These are phyloP conservation scores for Sphaerodactylus townsendi DNA, from an alignment of 2,113 vertebrate genomes.

Conservation along the genomic window DNA sequence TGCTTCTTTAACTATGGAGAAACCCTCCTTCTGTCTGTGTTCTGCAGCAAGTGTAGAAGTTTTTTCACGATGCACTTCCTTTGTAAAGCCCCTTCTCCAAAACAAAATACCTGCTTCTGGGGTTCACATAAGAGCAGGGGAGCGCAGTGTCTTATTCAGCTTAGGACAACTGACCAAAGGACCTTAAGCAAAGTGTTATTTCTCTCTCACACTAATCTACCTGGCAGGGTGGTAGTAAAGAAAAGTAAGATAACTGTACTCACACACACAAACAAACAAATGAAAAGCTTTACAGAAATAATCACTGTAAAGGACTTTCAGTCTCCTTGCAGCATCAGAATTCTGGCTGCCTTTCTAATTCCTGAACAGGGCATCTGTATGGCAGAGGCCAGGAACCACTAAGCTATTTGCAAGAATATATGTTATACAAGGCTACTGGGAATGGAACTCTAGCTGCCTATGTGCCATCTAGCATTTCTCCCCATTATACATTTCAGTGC, in stretches of 20 bases:
- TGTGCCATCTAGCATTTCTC: not conserved
- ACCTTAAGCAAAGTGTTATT: not conserved
- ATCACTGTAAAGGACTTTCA: not conserved
- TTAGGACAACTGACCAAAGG: not conserved
- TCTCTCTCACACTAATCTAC: not conserved
- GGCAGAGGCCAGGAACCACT: constrained; percentile 17
- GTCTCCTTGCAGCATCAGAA: not conserved
- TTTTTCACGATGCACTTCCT: too few relatives aligned
- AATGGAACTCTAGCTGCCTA: constrained; percentile 26
- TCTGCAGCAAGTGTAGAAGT: not conserved
- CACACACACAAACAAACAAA: not conserved
- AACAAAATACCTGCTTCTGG: not conserved
- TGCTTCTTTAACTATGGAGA: not conserved
- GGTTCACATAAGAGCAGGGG: not conserved
- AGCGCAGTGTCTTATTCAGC: not conserved
- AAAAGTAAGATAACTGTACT: not conserved
- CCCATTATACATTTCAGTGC: not conserved
- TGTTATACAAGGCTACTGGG: constrained; percentile 18
- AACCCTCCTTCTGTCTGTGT: too few relatives aligned
- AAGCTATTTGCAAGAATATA: not conserved
- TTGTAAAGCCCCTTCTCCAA: not conserved
- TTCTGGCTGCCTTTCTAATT: not conserved
- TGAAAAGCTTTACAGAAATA: not conserved
- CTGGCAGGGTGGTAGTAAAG: not conserved
- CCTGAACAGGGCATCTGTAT: not conserved